Evolutionary conservation across 2,888 invertebrate genomes (phyloP), one percentile per base, ranked within the genome.

Genomic region (Eurytoma californica): DNA sequence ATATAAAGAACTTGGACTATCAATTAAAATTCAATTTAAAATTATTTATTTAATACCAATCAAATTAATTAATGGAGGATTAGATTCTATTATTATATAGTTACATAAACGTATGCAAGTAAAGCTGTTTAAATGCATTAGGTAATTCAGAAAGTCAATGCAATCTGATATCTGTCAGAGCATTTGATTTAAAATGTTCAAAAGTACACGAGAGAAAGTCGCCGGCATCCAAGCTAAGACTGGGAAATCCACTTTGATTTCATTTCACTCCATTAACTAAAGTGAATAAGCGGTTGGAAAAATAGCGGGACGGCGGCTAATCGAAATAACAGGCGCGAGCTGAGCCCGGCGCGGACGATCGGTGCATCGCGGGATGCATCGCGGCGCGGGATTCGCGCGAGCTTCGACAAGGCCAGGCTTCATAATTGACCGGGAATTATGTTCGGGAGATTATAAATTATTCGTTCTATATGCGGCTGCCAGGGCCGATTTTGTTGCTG

Each of bases 351-450:
- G 39, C 63, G 58, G 9, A 30, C 55, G 24, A 60, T 3, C 39
- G 7, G 24, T n/a, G 47, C 20, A 69, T 20, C 16, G 28, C 49
- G 12, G 2, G 7, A 24, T 51, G 49, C 47, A 47, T 57, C 4
- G 12, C 13, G 13, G 20, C 14, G 65, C 12, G 39, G n/a, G 18
- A 20, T 39, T 39, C 39, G 51, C 20, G 57, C 14, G n/a, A 53
- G 72, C 28, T 14, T 66, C 72, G 53, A 53, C 51, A 68, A 66
- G 55, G 55, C 47, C 55, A 30, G 30, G 67, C 72, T 84, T 82
- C 77, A 85, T 84, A 83, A 84, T 84, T 83, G 83, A 83, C 82
- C 81, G 83, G 80, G 81, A 84, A 84, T 84, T 83, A 84, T 81
- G 81, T 83, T 82, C 81, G 57, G 81, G 63, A 83, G 82, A 83